phyloP scores from a whole-genome alignment of 1,140 invertebrate genomes.

The Acyrthosiphon pisum region DNA sequence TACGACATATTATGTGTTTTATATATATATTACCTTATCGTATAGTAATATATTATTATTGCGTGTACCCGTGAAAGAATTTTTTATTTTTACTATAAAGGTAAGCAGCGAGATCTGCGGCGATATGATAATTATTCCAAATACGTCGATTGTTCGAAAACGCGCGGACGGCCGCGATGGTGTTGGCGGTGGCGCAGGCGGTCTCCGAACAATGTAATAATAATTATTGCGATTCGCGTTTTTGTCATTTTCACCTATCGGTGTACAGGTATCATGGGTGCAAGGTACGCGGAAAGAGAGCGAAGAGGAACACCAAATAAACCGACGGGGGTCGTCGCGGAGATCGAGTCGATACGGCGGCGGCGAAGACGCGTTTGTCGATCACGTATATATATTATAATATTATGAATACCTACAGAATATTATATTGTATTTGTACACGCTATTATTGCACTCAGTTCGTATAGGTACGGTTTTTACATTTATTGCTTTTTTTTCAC shows the following conservation, averaged over 20 bases:
- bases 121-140: slow-evolving; percentile 56
- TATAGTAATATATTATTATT: not conserved
- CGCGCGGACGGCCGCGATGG: too few species aligned
- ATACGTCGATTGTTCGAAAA: slow-evolving; percentile 53
- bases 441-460: not conserved
- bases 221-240: not conserved
- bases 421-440: not conserved
- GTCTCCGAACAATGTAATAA: not conserved
- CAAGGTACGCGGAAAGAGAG: not conserved
- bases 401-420: not conserved
- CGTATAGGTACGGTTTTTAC: not conserved
- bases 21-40: not conserved
- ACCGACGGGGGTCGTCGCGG: not conserved
- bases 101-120: not conserved
- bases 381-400: not conserved
- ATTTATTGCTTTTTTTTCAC: not conserved
- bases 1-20: not conserved
- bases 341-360: not conserved
- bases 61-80: not conserved
- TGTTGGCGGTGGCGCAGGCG: not conserved
- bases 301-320: not conserved
- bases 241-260: slow-evolving; percentile 25
- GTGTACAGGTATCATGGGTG: too few species aligned
- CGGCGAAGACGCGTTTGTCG: not conserved
- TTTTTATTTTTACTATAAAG: not conserved